Conservation (phyloP, 2,113 vertebrate genomes). For the Sebastes fasciatus region DNA sequence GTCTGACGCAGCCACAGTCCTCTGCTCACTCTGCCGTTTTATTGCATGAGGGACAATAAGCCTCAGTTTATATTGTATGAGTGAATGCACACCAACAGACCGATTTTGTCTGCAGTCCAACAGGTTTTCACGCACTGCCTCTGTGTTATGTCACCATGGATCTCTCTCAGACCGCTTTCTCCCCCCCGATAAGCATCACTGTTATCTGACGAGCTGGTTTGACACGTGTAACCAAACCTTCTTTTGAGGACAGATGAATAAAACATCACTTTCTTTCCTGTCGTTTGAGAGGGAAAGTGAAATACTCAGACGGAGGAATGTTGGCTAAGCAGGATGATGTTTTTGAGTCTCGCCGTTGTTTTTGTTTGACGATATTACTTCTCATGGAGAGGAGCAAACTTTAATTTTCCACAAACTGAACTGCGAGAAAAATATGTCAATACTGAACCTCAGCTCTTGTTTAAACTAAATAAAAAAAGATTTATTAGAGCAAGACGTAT, state of each 20-base stretch:
- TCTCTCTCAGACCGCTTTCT: slow-evolving; percentile 27
- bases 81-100: slow-evolving; percentile 69
- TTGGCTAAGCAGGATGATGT: slow-evolving; percentile 30
- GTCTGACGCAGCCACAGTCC: slow-evolving; percentile 1
- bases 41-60: slow-evolving; percentile 49
- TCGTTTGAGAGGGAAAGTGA: neutral
- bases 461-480: slow-evolving; percentile 46
- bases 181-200: slow-evolving; percentile 21
- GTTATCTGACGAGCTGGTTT: slow-evolving; percentile 21
- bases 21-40: slow-evolving; percentile 45
- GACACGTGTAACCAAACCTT: slow-evolving; percentile 1
- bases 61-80: slow-evolving; percentile 62
- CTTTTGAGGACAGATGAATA: slow-evolving; percentile 18
- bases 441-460: slow-evolving; percentile 11
- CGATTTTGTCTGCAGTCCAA: slow-evolving; percentile 50
- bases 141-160: slow-evolving; percentile 57
- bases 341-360: slow-evolving; percentile 42
- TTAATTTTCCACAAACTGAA: slow-evolving; percentile 41
- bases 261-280: slow-evolving; percentile 12
- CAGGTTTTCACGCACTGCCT: slow-evolving; percentile 57
- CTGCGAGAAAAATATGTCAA: slow-evolving; percentile 9
- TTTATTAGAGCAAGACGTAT: slow-evolving; percentile 47
- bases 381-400: slow-evolving; percentile 11
- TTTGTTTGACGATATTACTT: slow-evolving; percentile 23
- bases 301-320: slow-evolving; percentile 27